Percentiles rank a stretch among this genome's conserved stretches.
Conservation (phyloP, 1,140 invertebrate genomes). For the Pseudobourletiella spinata region DNA sequence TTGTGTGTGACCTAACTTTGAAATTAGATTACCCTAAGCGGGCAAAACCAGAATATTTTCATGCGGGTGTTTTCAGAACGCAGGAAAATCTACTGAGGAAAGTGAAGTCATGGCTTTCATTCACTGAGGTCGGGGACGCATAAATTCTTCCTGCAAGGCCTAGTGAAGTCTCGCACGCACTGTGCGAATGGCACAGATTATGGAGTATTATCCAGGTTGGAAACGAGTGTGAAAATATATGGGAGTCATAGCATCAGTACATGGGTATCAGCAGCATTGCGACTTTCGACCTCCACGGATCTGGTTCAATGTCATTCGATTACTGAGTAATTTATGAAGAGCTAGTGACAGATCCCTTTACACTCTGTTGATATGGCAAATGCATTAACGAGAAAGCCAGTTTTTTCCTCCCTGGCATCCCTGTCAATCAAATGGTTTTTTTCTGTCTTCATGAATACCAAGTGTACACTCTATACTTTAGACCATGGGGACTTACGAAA, state of each 20-base stretch:
- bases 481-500: too few relatives aligned
- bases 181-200: neutral
- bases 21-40: too few relatives aligned
- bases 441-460: neutral
- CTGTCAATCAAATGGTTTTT: constrained; percentile 15
- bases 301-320: constrained; percentile 17
- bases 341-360: constrained; percentile 26
- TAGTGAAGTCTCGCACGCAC: too few relatives aligned
- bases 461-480: neutral
- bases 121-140: too few relatives aligned
- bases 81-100: too few relatives aligned
- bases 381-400: constrained; percentile 25
- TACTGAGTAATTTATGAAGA: constrained; percentile 27
- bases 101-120: too few relatives aligned
- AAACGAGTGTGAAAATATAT: neutral
- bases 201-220: neutral
- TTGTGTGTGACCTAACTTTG: too few relatives aligned
- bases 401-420: constrained; percentile 13
- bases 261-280: neutral
- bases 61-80: too few relatives aligned
- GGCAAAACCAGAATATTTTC: too few relatives aligned
- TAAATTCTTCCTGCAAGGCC: too few relatives aligned
- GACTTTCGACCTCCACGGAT: constrained; percentile 2
- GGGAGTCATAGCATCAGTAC: too few relatives aligned
- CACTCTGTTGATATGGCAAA: constrained; percentile 20